Conservation (phyloP, 92 coral and sea anemone genomes). For the Porites rus region DNA sequence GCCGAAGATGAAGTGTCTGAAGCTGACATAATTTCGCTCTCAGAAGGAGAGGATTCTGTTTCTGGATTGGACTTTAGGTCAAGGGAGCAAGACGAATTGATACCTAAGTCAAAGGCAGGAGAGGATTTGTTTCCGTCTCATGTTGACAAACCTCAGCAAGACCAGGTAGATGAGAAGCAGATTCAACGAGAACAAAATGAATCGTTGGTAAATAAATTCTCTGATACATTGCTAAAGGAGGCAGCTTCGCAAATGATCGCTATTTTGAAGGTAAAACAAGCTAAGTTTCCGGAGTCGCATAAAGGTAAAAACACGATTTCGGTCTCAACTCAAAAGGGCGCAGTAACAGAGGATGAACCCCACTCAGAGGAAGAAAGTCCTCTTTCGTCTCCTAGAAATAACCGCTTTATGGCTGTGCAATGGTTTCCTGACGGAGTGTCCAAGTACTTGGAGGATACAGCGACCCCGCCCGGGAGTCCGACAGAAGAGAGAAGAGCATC, state of each 20-base stretch:
- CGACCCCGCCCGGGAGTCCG: slow-evolving; percentile 85
- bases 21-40: slow-evolving; percentile 63
- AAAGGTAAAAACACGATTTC: slow-evolving; percentile 15
- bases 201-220: slow-evolving; percentile 59
- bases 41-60: slow-evolving; percentile 68
- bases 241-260: slow-evolving; percentile 93
- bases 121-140: slow-evolving; percentile 24
- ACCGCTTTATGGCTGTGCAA: slow-evolving; percentile 70
- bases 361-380: slow-evolving; percentile 43
- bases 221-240: slow-evolving; percentile 85
- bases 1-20: slow-evolving; percentile 57
- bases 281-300: slow-evolving; percentile 38
- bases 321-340: neutral
- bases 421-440: slow-evolving; percentile 79
- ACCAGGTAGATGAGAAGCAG: neutral
- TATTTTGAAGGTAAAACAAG: slow-evolving; percentile 77
- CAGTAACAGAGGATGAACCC: slow-evolving; percentile 7
- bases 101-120: neutral
- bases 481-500: slow-evolving; percentile 61
- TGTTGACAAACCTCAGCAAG: slow-evolving; percentile 34
- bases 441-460: slow-evolving; percentile 59
- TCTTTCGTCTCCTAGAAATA: slow-evolving; percentile 16
- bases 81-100: slow-evolving; percentile 8
- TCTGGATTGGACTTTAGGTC: slow-evolving; percentile 65
- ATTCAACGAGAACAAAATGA: slow-evolving; percentile 34